A percentile compares a stretch with the other conserved stretches of the same genome.
These are phyloP conservation scores for Drosophila sulfurigaster DNA, from an alignment of 1,140 invertebrate genomes.

Conservation along the genomic window DNA sequence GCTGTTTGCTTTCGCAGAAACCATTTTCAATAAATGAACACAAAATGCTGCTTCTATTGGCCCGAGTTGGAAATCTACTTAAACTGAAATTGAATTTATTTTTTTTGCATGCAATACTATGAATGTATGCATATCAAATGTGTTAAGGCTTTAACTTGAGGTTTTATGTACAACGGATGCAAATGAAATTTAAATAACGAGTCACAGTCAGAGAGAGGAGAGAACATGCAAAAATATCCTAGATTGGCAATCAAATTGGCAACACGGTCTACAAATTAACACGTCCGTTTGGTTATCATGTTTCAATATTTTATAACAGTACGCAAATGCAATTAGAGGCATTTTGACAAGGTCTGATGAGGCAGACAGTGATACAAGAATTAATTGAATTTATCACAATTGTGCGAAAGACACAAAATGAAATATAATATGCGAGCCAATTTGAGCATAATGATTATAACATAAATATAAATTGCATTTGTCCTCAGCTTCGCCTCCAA, in stretches of 20 bases:
- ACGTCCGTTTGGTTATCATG: conserved; percentile 36
- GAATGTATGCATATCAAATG: not conserved
- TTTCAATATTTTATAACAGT: conserved; percentile 34
- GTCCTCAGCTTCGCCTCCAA: not conserved
- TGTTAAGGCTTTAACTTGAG: conserved; percentile 8
- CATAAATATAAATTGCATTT: conserved; percentile 44
- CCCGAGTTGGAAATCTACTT: not conserved
- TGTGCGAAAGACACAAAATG: conserved; percentile 2
- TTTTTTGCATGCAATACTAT: conserved; percentile 4
- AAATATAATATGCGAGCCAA: not conserved
- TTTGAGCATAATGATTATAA: not conserved
- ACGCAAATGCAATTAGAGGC: conserved; percentile 57
- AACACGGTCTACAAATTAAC: conserved; percentile 58
- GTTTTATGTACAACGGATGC: not conserved
- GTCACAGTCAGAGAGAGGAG: not conserved
- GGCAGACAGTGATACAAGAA: not conserved
- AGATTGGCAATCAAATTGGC: conserved; percentile 57
- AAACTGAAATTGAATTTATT: conserved; percentile 1
- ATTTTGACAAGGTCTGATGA: conserved; percentile 27
- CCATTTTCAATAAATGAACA: not conserved
- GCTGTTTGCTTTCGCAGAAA: not conserved
- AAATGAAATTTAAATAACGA: conserved; percentile 46
- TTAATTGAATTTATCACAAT: conserved; percentile 59
- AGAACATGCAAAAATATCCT: conserved; percentile 66
- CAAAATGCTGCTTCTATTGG: not conserved